phyloP scores from a whole-genome alignment of 37 sponge, comb jelly and placozoan species.

The Tethya wilhelma region DNA sequence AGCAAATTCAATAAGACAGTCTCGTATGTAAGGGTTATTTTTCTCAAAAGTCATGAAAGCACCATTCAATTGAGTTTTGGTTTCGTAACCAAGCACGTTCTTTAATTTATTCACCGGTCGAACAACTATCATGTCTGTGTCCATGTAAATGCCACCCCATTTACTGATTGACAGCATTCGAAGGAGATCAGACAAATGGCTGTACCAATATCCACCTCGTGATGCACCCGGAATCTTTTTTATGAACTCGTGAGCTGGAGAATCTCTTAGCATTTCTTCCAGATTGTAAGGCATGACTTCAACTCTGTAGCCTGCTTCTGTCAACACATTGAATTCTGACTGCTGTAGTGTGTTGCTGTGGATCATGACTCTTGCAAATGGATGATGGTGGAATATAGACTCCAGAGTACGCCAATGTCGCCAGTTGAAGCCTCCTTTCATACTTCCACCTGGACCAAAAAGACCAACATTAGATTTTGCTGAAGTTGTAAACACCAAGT shows the following conservation, averaged over 20 bases:
- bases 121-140: background rate
- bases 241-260: background rate
- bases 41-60: no score
- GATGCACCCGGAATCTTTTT: background rate
- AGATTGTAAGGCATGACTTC: background rate
- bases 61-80: no score
- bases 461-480: no score
- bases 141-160: background rate
- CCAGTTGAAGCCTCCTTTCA: background rate
- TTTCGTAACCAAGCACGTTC: no score
- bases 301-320: background rate
- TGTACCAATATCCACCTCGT: background rate
- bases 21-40: no score
- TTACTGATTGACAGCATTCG: background rate
- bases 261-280: background rate
- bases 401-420: background rate
- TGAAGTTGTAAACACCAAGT: background rate
- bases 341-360: background rate
- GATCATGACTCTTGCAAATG: background rate
- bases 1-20: no score
- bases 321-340: background rate
- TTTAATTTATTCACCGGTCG: background rate
- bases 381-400: constrained; percentile 1
- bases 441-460: no score
- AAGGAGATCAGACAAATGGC: background rate